phyloP scores from a whole-genome alignment of 1,140 invertebrate genomes.

The Schmidtea mediterranea region DNA sequence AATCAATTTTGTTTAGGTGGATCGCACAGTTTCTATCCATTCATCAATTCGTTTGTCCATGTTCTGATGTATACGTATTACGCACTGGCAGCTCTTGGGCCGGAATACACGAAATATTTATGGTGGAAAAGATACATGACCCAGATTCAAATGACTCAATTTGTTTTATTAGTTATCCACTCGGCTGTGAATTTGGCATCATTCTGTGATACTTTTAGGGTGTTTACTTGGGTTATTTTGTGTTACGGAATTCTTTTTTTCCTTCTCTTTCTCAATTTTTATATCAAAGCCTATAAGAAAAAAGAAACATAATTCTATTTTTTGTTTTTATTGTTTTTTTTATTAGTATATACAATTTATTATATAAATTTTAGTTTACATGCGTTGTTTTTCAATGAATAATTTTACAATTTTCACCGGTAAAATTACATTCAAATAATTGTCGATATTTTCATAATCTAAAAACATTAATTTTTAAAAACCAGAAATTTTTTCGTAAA shows the following conservation, averaged over 20 bases:
- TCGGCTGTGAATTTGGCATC: background rate
- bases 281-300: background rate
- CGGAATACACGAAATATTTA: slow-evolving; percentile 26
- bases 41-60: slow-evolving; percentile 26
- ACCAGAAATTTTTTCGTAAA: too few relatives aligned
- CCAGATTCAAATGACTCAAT: slow-evolving; percentile 20
- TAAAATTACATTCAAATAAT: background rate
- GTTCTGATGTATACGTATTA: slow-evolving; percentile 28
- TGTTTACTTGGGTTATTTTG: background rate
- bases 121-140: slow-evolving; percentile 28
- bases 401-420: background rate
- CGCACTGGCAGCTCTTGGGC: slow-evolving; percentile 21
- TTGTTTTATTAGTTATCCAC: background rate
- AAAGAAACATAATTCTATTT: background rate
- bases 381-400: background rate
- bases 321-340: background rate
- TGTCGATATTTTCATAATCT: too few relatives aligned
- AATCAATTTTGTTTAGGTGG: too few relatives aligned
- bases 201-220: background rate
- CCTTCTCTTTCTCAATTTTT: background rate
- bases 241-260: background rate
- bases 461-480: too few relatives aligned
- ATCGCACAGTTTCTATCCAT: too few relatives aligned
- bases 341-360: background rate
- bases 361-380: background rate